Conservation (phyloP, 37 sponge, comb jelly and placozoan genomes). For the Axinella damicornis region DNA sequence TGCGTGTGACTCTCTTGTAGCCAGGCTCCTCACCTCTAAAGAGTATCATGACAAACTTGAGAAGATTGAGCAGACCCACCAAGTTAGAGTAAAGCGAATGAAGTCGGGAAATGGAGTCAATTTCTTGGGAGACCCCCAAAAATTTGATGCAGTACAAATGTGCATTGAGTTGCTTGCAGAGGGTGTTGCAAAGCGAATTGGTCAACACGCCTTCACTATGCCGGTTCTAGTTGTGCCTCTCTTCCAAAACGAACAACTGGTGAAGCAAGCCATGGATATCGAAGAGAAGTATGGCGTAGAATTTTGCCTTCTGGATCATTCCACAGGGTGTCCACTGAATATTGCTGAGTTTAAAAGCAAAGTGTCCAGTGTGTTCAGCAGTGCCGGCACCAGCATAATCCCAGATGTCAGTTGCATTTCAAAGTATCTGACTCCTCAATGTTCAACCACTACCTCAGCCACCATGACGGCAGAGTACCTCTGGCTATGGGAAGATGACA, state of each 20-base stretch:
- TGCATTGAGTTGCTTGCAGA: not conserved
- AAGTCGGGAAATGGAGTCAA: not conserved
- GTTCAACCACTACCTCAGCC: not conserved
- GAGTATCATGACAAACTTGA: not conserved
- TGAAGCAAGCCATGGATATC: not conserved
- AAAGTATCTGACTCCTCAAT: no score
- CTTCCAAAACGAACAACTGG: not conserved
- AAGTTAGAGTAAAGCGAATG: not conserved
- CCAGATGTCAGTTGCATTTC: no score
- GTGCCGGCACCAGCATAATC: no score
- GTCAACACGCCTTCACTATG: not conserved
- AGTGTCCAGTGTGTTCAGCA: no score
- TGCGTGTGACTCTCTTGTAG: constrained; percentile 20
- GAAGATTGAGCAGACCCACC: not conserved
- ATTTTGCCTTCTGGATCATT: no score
- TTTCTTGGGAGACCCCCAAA: not conserved
- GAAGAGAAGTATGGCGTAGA: not conserved
- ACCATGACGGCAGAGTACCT: not conserved
- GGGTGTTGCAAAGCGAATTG: not conserved
- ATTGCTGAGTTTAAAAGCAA: no score
- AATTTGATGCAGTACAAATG: not conserved
- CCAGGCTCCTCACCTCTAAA: not conserved
- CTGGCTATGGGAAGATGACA: constrained; percentile 8
- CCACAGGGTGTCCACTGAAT: no score
- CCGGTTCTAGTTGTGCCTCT: constrained; percentile 10